Evolutionary conservation across 2,797 vertebrate genomes (phyloP).

Genomic region (Ctenopoma kingsleyae): DNA sequence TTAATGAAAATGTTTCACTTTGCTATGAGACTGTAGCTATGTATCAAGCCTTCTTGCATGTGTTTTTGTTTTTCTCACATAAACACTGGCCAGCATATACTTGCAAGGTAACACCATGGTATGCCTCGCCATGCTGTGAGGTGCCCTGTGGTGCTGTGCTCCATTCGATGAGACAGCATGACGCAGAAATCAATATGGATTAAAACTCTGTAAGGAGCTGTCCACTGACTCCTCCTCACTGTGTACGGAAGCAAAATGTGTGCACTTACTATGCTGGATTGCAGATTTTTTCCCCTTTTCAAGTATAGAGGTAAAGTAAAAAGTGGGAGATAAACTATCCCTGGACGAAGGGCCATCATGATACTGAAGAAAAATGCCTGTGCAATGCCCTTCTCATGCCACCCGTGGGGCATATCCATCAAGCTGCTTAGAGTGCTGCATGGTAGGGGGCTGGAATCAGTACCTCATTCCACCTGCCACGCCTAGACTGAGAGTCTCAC

Average conservation of each 20-base stretch:
- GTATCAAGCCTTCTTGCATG: constrained; percentile 10
- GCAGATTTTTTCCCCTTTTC: constrained; percentile 18
- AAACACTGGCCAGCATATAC: constrained; percentile 55
- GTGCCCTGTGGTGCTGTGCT: constrained; percentile 57
- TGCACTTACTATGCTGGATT: constrained; percentile 38
- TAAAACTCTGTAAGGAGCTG: constrained; percentile 76
- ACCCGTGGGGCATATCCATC: constrained; percentile 60
- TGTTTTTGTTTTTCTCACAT: constrained; percentile 49
- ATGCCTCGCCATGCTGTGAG: constrained; percentile 60
- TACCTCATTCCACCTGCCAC: constrained; percentile 68
- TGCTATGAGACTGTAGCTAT: constrained; percentile 33
- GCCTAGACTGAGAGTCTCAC: constrained; percentile 48
- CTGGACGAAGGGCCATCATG: constrained; percentile 12
- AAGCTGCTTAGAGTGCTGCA: constrained; percentile 52
- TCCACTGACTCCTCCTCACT: constrained; percentile 43
- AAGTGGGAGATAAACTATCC: constrained; percentile 29
- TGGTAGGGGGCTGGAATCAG: constrained; percentile 52
- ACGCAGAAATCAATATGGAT: constrained; percentile 84
- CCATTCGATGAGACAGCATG: constrained; percentile 80
- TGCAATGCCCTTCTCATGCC: constrained; percentile 34
- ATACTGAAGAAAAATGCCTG: constrained; percentile 14
- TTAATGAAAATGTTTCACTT: constrained; percentile 12
- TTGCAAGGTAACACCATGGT: constrained; percentile 58
- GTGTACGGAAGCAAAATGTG: constrained; percentile 26
- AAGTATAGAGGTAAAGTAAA: constrained; percentile 25